Conservation (phyloP, 2,113 vertebrate genomes). For the Lophotis ruficrista region DNA sequence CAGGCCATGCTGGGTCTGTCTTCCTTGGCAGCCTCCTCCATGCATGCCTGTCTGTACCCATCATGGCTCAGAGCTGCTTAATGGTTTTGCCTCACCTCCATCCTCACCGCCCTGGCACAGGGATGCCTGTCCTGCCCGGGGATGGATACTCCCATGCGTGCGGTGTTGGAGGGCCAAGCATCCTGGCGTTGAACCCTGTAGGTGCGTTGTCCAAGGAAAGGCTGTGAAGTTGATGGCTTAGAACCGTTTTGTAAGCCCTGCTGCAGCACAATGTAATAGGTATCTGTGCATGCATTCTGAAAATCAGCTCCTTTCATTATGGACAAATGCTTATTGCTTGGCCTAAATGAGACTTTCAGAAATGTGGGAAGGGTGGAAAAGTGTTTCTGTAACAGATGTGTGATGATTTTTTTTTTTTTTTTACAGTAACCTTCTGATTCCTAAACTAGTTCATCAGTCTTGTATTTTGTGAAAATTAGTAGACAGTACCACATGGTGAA, state of each 20-base stretch:
- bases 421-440: neutral
- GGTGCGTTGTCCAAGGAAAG: neutral
- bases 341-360: neutral
- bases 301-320: neutral
- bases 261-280: neutral
- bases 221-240: neutral
- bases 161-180: neutral
- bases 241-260: accelerated
- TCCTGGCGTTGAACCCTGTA: neutral
- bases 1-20: neutral
- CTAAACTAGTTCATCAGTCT: neutral
- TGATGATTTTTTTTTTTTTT: neutral
- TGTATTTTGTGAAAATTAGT: neutral
- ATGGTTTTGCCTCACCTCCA: neutral
- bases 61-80: neutral
- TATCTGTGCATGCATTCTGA: neutral
- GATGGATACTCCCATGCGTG: accelerated
- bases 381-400: neutral
- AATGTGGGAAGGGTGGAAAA: neutral
- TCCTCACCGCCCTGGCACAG: accelerated
- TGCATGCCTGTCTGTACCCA: neutral
- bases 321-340: neutral
- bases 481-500: neutral
- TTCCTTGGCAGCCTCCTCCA: neutral
- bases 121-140: neutral